Evolutionary conservation across 2,113 vertebrate species (phyloP), one percentile per base, ranked within the genome.

Genomic region (Cryptoleucopteryx plumbea): DNA sequence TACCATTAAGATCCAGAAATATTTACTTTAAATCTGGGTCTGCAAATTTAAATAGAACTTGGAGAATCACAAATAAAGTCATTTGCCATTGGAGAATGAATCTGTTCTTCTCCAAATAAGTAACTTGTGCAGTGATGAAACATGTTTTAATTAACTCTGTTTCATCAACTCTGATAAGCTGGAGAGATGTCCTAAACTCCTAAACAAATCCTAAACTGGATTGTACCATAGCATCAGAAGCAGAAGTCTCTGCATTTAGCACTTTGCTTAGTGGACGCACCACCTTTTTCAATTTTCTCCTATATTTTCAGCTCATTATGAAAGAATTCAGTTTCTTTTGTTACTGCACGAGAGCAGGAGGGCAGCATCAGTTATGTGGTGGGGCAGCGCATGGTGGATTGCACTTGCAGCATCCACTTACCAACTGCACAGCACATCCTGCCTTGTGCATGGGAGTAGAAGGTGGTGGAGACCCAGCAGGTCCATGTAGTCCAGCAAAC

Each of bases 361-460:
- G 50, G 22, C 79, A 72, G 9, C 10, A 11, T 26, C 13, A 23
- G 7, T n/a, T 50, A 6, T 4, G 40, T 34, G 55, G 13, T 65
- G 23, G 48, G 42, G 40, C 5, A 26, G 15, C 10, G 19, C 48
- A 42, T 13, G 16, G 32, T 42, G 31, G 34, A 6, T 26, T 43
- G 43, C 8, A 7, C 14, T 61, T 68, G 65, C 21, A 23, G 50
- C 40, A 56, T 8, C 1, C 27, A 10, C 7, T 63, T 7, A 10
- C 11, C 20, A 11, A 0, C 8, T 53, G n/a, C 1, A 2, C 34
- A 32, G 1, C 31, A 53, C 59, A 62, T 61, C 34, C 50, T 53
- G 38, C 70, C 14, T 36, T 3, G 1, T 3, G 7, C 13, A 1
- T 3, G 21, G 7, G 8, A 67, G 12, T 9, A 11, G 23, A 32